Base-by-base conservation (phyloP, 1,140 invertebrate species). In the Anastatus disparis region DNA sequence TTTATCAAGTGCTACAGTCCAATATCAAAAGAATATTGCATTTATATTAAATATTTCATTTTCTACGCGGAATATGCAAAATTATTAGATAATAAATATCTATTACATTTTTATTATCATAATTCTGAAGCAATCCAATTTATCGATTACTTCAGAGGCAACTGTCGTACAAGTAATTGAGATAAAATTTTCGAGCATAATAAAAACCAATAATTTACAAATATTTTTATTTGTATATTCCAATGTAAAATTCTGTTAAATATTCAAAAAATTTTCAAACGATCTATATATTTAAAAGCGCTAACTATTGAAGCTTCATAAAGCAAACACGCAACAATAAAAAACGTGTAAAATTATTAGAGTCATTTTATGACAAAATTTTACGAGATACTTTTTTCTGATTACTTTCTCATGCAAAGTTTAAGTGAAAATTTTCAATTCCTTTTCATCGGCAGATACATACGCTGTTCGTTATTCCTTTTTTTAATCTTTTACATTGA, bases 291-390 rank as follows among this genome's bases (percentile, higher is more conserved):
- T 58, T 40, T 26, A n/a, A 13, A 26, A 59, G 1, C n/a, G 17
- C 9, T 26, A 2, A 15, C n/a, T 26, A 50, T 6, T 24, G 50
- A 22, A 50, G 26, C 59, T 29, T 63, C 17, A n/a, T 48, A 63
- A 63, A 24, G 15, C 15, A 53, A 35, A 22, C 35, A 74, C 62
- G 74, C 56, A 59, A 76, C 76, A 75, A 55, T 63, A 38, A 55
- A 42, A 48, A 13, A 35, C n/a, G 17, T 78, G 79, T 56, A 75
- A 82, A 78, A 81, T 72, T 77, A 75, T 77, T 81, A 76, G 75
- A 82, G 78, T 82, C 79, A 84, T 82, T 81, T 84, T 26, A 82
- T 82, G 81, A 83, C 80, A 68, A 74, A 69, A 70, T 73, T 75
- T 74, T 73, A 77, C 61, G 27, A 62, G 38, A 59, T 70, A 44